A percentile compares a stretch with the other conserved stretches of the same genome.
phyloP scores from a whole-genome alignment of 2,888 invertebrate genomes.

The Acanthopleura granulata region DNA sequence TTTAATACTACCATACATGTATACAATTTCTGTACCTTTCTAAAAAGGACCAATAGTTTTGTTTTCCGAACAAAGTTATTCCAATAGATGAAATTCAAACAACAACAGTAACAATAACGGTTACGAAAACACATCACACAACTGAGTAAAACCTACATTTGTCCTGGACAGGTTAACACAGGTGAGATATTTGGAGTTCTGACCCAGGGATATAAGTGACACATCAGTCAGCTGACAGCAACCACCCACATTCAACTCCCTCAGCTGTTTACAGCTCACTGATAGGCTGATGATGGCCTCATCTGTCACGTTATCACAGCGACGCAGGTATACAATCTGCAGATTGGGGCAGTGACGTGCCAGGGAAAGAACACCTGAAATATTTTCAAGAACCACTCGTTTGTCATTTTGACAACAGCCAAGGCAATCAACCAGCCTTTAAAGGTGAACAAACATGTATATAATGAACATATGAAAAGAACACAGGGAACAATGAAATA shows the following conservation, averaged over 20 bases:
- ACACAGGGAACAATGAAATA: too few relatives aligned
- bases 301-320: slow-evolving; percentile 62
- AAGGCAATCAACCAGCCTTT: too few relatives aligned
- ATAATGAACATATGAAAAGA: too few relatives aligned
- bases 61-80: too few relatives aligned
- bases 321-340: slow-evolving; percentile 58
- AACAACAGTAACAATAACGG: background rate
- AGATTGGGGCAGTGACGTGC: slow-evolving; percentile 54
- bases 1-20: too few relatives aligned
- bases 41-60: too few relatives aligned
- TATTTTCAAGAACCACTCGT: background rate
- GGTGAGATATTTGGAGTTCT: slow-evolving; percentile 48
- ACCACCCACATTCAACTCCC: slow-evolving; percentile 62
- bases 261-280: slow-evolving; percentile 52
- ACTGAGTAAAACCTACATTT: slow-evolving; percentile 32
- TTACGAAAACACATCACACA: background rate
- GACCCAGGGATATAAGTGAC: slow-evolving; percentile 51
- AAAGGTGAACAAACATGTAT: too few relatives aligned
- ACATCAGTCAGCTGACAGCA: slow-evolving; percentile 57
- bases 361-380: slow-evolving; percentile 45
- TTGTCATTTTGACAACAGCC: too few relatives aligned
- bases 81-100: too few relatives aligned
- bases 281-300: slow-evolving; percentile 55
- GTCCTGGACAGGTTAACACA: slow-evolving; percentile 59
- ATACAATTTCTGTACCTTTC: too few relatives aligned